Evolutionary conservation across 2,113 vertebrate genomes (phyloP), one percentile per base, ranked within the genome.

Genomic region (Sinocyclocheilus maitianheensis): DNA sequence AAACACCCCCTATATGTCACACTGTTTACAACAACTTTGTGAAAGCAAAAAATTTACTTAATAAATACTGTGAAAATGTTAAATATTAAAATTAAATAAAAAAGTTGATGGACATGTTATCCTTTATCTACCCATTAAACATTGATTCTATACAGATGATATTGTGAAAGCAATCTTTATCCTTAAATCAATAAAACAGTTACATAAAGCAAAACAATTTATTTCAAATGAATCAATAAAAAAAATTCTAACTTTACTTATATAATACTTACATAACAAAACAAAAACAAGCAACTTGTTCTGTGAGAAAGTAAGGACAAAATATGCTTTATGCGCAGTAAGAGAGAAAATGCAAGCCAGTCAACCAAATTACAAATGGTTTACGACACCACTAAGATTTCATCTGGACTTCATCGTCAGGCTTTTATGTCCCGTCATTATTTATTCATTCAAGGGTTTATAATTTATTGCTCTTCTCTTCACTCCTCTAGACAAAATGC

Each of bases 361-460:
- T 67, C 80, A 78, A 69, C 22, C 84, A 81, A 88, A 87, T 81
- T 60, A 85, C 40, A 74, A 65, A 40, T 87, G 80, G 88, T 89
- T 89, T 87, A 90, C 24, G 46, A 81, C 46, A 43, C 53, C 62
- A 60, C 60, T 84, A 87, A 81, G 63, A 76, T 87, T 85, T 85
- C 71, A 87, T 87, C 85, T 71, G 85, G 46, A 55, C 84, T 86
- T 89, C 88, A 87, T 84, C 53, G 82, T 55, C 53, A 51, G 75
- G 77, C 65, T 79, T 86, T 85, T 84, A 63, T 65, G 48, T 53
- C 34, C 55, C 51, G 24, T 62, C 87, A 85, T 90, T 84, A 84
- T 84, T 91, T 89, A 89, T 81, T 85, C 72, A 86, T 89, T 86
- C 65, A 77, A 88, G 12, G 40, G 77, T 77, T 60, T 20, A 71